These are phyloP conservation scores for Drusus annulatus DNA, from an alignment of 1,140 invertebrate genomes.

Conservation along the genomic window DNA sequence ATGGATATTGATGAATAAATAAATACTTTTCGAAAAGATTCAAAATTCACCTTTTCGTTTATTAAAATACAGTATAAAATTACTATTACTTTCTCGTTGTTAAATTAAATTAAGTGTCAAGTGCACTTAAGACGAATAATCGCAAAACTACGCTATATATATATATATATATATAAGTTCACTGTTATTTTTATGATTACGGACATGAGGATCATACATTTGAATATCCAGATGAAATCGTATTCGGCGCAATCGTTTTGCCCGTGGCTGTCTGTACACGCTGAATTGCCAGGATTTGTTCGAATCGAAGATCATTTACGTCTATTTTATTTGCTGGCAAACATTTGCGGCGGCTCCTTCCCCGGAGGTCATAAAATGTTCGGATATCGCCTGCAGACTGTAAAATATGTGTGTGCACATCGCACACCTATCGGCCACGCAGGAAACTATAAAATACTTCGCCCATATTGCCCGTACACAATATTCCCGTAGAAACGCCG, in stretches of 20 bases:
- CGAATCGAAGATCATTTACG: constrained; percentile 29
- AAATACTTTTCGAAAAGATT: too few species aligned
- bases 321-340: constrained; percentile 49
- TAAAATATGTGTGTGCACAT: constrained; percentile 22
- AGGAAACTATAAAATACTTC: constrained; percentile 42
- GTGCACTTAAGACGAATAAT: too few species aligned
- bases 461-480: background rate
- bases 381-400: constrained; percentile 39
- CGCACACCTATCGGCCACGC: constrained; percentile 1
- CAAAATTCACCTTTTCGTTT: too few species aligned
- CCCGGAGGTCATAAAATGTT: constrained; percentile 37
- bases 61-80: too few species aligned
- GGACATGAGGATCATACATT: too few species aligned
- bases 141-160: too few species aligned
- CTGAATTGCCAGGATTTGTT: background rate
- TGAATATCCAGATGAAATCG: background rate
- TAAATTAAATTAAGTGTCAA: too few species aligned
- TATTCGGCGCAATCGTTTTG: background rate
- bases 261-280: too few species aligned
- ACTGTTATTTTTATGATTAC: too few species aligned
- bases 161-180: too few species aligned
- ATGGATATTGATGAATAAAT: too few species aligned
- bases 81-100: too few species aligned
- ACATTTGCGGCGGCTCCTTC: constrained; percentile 42
- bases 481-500: background rate